Conservation (phyloP, 2,888 invertebrate species). For the Lucinisca nassula region DNA sequence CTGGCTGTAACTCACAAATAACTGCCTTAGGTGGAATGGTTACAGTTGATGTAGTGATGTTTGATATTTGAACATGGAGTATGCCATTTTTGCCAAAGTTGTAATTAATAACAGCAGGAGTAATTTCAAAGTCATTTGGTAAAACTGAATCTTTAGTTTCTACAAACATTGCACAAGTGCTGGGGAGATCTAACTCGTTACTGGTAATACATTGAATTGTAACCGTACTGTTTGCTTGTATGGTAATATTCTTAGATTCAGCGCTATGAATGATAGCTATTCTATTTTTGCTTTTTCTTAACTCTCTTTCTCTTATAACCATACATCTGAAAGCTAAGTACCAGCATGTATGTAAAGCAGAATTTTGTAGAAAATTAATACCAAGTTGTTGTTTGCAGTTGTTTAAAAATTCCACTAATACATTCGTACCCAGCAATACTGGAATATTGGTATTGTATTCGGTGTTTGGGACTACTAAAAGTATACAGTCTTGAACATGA, state of each 20-base stretch:
- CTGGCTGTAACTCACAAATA: slow-evolving; percentile 18
- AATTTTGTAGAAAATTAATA: slow-evolving; percentile 11
- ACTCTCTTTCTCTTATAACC: slow-evolving; percentile 21
- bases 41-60: slow-evolving; percentile 23
- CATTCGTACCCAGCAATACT: background rate
- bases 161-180: slow-evolving; percentile 29
- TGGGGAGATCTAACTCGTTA: slow-evolving; percentile 12
- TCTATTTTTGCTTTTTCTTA: slow-evolving; percentile 11
- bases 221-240: slow-evolving; percentile 22
- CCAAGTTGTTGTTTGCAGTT: background rate
- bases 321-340: slow-evolving; percentile 45
- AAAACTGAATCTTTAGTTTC: slow-evolving; percentile 10
- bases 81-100: background rate
- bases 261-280: slow-evolving; percentile 24
- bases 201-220: slow-evolving; percentile 12
- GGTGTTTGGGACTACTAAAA: slow-evolving; percentile 6
- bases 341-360: slow-evolving; percentile 27
- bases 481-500: background rate
- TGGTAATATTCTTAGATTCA: background rate
- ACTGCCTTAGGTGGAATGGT: background rate
- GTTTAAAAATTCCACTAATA: slow-evolving; percentile 6
- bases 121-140: slow-evolving; percentile 37
- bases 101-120: slow-evolving; percentile 25
- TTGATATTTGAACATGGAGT: background rate
- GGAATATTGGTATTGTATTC: slow-evolving; percentile 17